A percentile compares a stretch with the other conserved stretches of the same genome.
Evolutionary conservation across 2,888 invertebrate species (phyloP).

Genomic region (Cylloceria caligata): DNA sequence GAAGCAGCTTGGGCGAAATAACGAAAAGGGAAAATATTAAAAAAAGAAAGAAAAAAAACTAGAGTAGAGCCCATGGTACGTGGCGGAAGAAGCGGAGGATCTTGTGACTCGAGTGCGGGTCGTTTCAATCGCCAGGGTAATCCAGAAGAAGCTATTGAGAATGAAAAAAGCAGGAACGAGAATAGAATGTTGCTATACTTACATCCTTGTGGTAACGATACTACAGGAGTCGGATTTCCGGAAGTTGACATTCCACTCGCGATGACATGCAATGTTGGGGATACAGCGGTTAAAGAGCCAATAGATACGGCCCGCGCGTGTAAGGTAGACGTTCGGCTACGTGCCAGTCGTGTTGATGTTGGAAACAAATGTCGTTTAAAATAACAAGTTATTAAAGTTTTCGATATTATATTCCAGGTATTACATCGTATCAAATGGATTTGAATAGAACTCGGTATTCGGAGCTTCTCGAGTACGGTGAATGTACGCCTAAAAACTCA

Average conservation of each 20-base stretch:
- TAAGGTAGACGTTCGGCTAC: too few relatives aligned
- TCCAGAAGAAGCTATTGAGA: constrained; percentile 26
- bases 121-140: constrained; percentile 53
- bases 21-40: constrained; percentile 16
- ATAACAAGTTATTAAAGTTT: too few relatives aligned
- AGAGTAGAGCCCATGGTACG: constrained; percentile 4
- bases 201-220: constrained; percentile 41
- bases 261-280: background rate
- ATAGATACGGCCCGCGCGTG: too few relatives aligned
- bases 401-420: too few relatives aligned
- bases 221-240: constrained; percentile 52
- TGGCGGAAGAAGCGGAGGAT: constrained; percentile 24
- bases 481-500: too few relatives aligned
- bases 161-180: constrained; percentile 23
- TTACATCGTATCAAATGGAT: too few relatives aligned
- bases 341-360: too few relatives aligned
- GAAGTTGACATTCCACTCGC: constrained; percentile 55
- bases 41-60: constrained; percentile 13
- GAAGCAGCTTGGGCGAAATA: background rate
- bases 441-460: too few relatives aligned
- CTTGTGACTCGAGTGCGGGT: constrained; percentile 33
- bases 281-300: too few relatives aligned
- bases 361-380: too few relatives aligned
- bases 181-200: constrained; percentile 54
- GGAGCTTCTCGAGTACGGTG: too few relatives aligned